Base-by-base conservation (phyloP, 1,140 invertebrate genomes). In the Halictus rubicundus region DNA sequence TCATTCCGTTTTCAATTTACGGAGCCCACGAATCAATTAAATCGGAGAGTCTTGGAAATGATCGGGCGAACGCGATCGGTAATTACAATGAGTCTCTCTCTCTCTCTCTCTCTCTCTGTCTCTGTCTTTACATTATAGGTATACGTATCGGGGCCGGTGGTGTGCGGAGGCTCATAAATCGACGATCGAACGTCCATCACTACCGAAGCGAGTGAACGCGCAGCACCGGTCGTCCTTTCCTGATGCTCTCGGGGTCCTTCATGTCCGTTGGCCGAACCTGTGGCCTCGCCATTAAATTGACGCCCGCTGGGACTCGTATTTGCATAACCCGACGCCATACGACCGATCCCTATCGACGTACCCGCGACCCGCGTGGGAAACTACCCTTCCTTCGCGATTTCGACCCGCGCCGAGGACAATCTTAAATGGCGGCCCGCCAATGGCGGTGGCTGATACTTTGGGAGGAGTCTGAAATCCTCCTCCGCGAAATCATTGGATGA, bases 301-400 rank as follows among this genome's bases (percentile, higher is more conserved):
- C 89, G 87, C 91, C 90, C 89, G 90, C 90, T 92, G 91, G 73
- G 91, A 88, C 82, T 83, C 76, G 77, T 87, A 91, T 92, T 92
- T 92, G 88, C 91, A 92, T 91, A 91, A 91, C 86, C 88, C 75
- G 66, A 72, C 83, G 65, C 57, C 52, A 63, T 83, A 77, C 82
- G 78, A 85, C 85, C 83, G 87, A 87, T 87, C 86, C 32, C 87
- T 88, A 91, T 88, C 89, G 84, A 91, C 84, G 76, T 82, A 68
- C n/a, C 25, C 61, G 71, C 65, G 46, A 32, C 19, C 42, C 59
- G 68, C 59, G 69, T 19, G 49, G 80, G 75, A 75, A 81, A 78
- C 39, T 68, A 64, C 37, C 76, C 76, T 72, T 32, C 14, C 14
- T 32, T 19, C 37, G 16, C 39, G 1, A 39, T 37, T 23, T 14